Evolutionary conservation across 1,140 invertebrate genomes (phyloP).

Genomic region (Chironomus tepperi): DNA sequence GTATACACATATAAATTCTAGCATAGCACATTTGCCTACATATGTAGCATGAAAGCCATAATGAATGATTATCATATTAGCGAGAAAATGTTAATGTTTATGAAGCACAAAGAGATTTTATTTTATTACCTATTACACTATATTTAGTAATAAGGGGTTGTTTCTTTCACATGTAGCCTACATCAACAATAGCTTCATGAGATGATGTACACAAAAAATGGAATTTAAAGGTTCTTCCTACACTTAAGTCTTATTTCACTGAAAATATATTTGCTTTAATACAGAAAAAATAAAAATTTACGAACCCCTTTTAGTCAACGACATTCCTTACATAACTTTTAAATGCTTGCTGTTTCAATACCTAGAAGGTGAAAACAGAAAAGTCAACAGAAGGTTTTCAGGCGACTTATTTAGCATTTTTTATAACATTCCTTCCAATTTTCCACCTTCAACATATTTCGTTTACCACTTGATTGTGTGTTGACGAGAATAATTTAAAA

Average conservation of each 20-base stretch:
- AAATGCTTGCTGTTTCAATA: neutral
- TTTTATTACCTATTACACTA: neutral
- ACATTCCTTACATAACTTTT: no score
- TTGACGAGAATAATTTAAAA: no score
- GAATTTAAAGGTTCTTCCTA: no score
- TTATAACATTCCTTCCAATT: neutral
- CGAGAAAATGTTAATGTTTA: neutral
- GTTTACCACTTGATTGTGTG: no score
- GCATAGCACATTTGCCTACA: neutral
- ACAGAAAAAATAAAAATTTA: no score
- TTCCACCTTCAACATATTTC: no score
- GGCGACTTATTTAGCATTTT: constrained; percentile 6
- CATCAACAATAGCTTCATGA: no score
- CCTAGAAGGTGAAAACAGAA: neutral
- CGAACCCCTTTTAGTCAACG: no score
- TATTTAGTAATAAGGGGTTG: neutral
- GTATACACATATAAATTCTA: neutral
- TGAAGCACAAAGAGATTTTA: neutral
- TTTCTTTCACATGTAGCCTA: no score
- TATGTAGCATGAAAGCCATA: neutral
- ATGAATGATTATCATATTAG: constrained; percentile 14
- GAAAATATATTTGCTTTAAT: no score
- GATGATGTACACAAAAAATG: no score
- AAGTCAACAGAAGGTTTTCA: neutral
- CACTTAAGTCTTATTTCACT: no score